Conservation (phyloP, 1,140 invertebrate genomes). For the Caenorhabditis briggsae region DNA sequence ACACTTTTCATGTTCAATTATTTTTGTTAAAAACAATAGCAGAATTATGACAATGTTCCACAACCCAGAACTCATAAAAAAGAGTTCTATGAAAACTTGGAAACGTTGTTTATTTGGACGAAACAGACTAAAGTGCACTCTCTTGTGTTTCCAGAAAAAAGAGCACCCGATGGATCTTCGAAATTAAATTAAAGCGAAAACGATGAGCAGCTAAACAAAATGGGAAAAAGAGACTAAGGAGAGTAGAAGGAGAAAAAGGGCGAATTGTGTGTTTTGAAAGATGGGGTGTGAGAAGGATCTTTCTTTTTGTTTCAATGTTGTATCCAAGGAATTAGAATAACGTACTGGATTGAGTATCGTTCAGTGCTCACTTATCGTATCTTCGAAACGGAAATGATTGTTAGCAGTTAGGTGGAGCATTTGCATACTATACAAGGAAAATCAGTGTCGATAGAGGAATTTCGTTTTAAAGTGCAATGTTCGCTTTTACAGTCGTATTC, state of each 20-base stretch:
- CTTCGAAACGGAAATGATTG: background rate
- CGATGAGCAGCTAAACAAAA: conserved; percentile 37
- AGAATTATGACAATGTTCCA: too few species aligned
- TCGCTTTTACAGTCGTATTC: too few species aligned
- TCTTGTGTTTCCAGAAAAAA: background rate
- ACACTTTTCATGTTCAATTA: too few species aligned
- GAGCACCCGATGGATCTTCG: conserved; percentile 15
- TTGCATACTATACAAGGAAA: background rate
- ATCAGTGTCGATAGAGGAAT: too few species aligned
- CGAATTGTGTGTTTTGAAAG: background rate
- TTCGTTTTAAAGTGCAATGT: too few species aligned
- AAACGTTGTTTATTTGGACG: too few species aligned
- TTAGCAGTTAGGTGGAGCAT: background rate
- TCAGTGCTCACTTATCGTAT: background rate
- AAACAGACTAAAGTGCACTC: conserved; percentile 14
- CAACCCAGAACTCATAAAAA: too few species aligned
- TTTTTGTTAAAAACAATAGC: too few species aligned
- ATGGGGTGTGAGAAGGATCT: background rate
- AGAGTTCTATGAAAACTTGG: too few species aligned
- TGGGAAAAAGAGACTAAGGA: conserved; percentile 11
- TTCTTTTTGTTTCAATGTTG: background rate
- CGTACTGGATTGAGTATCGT: conserved; percentile 18
- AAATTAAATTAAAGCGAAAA: conserved; percentile 38
- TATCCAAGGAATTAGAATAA: background rate
- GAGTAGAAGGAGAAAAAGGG: background rate